Conservation (phyloP, 2,888 invertebrate genomes). For the Saturnia japonica region DNA sequence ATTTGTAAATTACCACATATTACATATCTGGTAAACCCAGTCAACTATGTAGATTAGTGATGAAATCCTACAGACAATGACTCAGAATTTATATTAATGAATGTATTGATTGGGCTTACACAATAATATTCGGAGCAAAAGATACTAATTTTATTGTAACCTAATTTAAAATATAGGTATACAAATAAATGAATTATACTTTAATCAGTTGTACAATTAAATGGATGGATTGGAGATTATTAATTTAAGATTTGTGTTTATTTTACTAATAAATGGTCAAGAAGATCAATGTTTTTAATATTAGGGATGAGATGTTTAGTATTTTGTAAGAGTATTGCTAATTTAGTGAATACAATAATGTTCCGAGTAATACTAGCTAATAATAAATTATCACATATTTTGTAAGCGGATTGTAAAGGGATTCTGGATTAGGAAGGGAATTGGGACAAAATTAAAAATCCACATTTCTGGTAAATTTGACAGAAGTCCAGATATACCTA, state of each 20-base stretch:
- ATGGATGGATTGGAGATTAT: background rate
- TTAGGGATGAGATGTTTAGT: no score
- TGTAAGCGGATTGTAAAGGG: no score
- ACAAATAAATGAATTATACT: background rate
- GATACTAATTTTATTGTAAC: slow-evolving; percentile 4
- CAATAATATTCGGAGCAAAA: slow-evolving; percentile 7
- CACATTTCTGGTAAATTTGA: background rate
- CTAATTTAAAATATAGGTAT: background rate
- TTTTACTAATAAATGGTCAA: background rate
- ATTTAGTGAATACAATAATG: no score
- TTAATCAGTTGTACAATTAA: background rate
- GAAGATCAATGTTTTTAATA: no score
- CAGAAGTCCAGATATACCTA: background rate
- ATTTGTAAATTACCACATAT: slow-evolving; percentile 28
- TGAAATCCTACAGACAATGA: slow-evolving; percentile 36
- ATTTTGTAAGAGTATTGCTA: no score
- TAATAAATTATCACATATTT: no score
- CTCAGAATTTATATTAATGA: slow-evolving; percentile 28
- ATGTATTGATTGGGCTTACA: slow-evolving; percentile 23
- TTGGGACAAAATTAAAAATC: background rate
- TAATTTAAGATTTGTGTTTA: background rate
- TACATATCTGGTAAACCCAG: slow-evolving; percentile 28
- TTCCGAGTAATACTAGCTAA: no score
- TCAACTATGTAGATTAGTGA: slow-evolving; percentile 38
- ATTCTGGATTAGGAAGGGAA: no score